Evolutionary conservation across 1,140 invertebrate species (phyloP), one percentile per base, ranked within the genome.

Genomic region (Drosophila arizonae): DNA sequence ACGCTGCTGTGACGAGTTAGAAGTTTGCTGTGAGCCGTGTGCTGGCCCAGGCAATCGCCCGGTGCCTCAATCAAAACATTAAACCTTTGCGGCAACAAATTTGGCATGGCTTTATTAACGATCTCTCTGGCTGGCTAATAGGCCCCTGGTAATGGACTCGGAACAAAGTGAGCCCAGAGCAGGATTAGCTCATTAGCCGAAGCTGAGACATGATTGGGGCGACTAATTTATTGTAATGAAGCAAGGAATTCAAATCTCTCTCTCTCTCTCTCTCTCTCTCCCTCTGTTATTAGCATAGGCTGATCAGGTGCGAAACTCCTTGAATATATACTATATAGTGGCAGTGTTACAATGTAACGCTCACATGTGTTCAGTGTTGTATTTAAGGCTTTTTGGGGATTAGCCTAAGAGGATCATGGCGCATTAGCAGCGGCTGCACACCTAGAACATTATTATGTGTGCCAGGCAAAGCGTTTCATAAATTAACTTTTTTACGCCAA

Each of bases 61-160:
- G 61, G 46, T 81, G 58, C 46, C 63, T 54, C 79, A 87, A 87
- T 87, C 82, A 87, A 87, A 87, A 77, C 79, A 82, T 87, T 87
- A 87, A 82, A 73, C 72, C 79, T 87, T 86, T 77, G 50, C 72
- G 43, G 65, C 33, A 63, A 67, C 33, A 58, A 67, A 77, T 78
- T 87, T 87, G 79, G 69, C 82, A 82, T 82, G 79, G 66, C 72
- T 75, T 81, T 87, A 79, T 82, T 80, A 60, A 71, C 68, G 68
- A 63, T 30, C 51, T 3, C 24, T 45, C 13, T 1, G 15, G 43
- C 43, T 45, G 71, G 52, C 51, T 71, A 70, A 71, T 66, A 64
- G 28, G 28, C 55, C 21, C 17, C 67, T 41, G 36, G 55, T 58
- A 56, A 65, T 70, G 58, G 63, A 70, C 69, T 28, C 33, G 28